Percentiles rank a stretch among this genome's conserved stretches.
Conservation (phyloP, 2,888 invertebrate genomes). For the Hirtodrosophila duncani region DNA sequence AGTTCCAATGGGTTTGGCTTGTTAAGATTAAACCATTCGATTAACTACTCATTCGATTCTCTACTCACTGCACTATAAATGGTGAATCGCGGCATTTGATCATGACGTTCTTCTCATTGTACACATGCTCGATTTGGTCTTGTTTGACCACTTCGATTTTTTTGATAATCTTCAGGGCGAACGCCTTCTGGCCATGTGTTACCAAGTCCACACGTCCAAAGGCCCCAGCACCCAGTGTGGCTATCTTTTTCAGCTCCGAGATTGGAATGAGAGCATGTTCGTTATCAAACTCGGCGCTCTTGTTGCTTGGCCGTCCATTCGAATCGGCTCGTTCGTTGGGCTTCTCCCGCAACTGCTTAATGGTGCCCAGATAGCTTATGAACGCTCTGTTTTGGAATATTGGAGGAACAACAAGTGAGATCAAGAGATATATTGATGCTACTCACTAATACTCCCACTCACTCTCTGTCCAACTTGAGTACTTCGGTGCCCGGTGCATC, state of each 20-base stretch:
- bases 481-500: constrained; percentile 91
- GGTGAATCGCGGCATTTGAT: constrained; percentile 86
- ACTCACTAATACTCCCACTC: constrained; percentile 71
- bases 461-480: constrained; percentile 91
- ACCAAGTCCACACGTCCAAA: constrained; percentile 93
- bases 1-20: no score
- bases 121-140: constrained; percentile 92
- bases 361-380: constrained; percentile 88
- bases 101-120: constrained; percentile 91
- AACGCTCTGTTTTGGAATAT: constrained; percentile 85
- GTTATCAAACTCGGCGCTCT: constrained; percentile 72
- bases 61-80: constrained; percentile 86
- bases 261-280: constrained; percentile 86
- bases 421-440: not conserved
- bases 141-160: constrained; percentile 93
- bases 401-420: no score
- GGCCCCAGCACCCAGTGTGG: constrained; percentile 94
- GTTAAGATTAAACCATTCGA: no score
- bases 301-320: constrained; percentile 49
- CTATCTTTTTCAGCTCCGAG: constrained; percentile 87
- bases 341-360: constrained; percentile 78
- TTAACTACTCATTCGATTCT: no score
- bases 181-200: constrained; percentile 80
- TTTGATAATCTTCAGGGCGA: constrained; percentile 92
- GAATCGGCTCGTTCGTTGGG: constrained; percentile 50